Base-by-base conservation (phyloP, 37 sponge, comb jelly and placozoan species). In the Haliclona indistincta region DNA sequence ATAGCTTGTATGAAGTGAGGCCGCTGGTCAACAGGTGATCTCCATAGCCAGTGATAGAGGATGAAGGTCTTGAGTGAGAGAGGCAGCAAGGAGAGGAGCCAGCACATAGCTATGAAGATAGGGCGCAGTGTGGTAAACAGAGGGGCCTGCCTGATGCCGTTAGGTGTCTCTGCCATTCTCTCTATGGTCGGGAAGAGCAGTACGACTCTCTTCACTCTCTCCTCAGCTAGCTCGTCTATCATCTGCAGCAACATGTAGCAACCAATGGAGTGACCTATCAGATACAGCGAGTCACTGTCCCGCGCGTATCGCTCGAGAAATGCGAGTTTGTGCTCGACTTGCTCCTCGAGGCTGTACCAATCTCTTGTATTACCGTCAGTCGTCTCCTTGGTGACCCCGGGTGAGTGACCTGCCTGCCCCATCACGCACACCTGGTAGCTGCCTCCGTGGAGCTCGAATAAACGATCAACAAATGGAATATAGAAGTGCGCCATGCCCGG, bases 241-340 rank as follows among this genome's bases (percentile, higher is more conserved):
- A 92, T 88, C 36, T 84, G 68, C 74, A 84, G 56, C 10, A 81
- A 68, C 68, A 92, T 80, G 63, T 86, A 84, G 49, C 82, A 87
- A n/a, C 93, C 93, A 54, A 92, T 88, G 44, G 93, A 92, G 49
- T 92, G 93, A 0, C 93, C 93, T 26, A 92, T 70, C 36, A 92
- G 85, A 39, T 68, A 65, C 0, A 92, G 20, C 0, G 80, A 25
- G 1, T 83, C 67, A 40, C 38, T 56, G 41, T 56, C 15, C 0
- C 40, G 56, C 2, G 76, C 77, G 4, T 75, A 56, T 30, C 64
- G 22, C 32, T 64, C 34, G 33, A 92, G 29, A 69, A 68, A 92
- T n/a, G 85, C 89, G 53, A 92, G n/a, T 63, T 92, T 92, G 77
- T 92, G 93, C 15, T 74, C 51, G 4, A 88, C 52, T 44, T 92